Evolutionary conservation across 2,797 vertebrate genomes (phyloP).

Genomic region (Nannoperca obscura): DNA sequence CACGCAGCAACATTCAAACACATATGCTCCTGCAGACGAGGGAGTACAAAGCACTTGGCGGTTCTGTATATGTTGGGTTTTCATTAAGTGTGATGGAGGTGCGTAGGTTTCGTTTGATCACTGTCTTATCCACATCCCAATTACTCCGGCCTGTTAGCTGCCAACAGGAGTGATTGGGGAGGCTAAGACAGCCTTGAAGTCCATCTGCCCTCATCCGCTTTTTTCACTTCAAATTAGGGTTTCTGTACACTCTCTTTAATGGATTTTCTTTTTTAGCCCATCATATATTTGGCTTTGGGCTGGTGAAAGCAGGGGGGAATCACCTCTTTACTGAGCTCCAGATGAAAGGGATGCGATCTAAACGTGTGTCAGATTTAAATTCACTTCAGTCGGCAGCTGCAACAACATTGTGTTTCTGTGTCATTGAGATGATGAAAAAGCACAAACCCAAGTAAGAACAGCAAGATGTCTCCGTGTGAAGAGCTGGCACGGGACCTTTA

Average conservation of each 20-base stretch:
- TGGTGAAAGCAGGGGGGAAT: constrained; percentile 17
- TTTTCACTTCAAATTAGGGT: constrained; percentile 47
- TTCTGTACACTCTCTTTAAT: constrained; percentile 43
- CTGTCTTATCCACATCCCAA: constrained; percentile 67
- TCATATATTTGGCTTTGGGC: constrained; percentile 52
- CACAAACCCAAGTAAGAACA: not conserved
- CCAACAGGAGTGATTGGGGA: constrained; percentile 43
- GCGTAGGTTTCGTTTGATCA: constrained; percentile 72
- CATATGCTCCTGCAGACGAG: constrained; percentile 30
- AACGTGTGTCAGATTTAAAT: constrained; percentile 28
- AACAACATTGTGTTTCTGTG: constrained; percentile 14
- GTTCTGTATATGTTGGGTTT: constrained; percentile 63
- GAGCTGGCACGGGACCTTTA: not conserved
- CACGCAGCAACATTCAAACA: constrained; percentile 39
- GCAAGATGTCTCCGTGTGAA: not conserved
- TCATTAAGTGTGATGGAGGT: constrained; percentile 74
- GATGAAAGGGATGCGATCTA: constrained; percentile 45
- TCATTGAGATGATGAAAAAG: constrained; percentile 7
- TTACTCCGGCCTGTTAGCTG: constrained; percentile 67
- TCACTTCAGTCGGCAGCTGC: constrained; percentile 35
- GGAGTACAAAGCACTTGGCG: constrained; percentile 63
- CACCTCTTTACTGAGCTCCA: constrained; percentile 26
- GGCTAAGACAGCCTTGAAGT: constrained; percentile 61
- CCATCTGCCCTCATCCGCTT: constrained; percentile 21
- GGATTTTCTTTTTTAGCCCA: constrained; percentile 39